A percentile compares a stretch with the other conserved stretches of the same genome.
These are phyloP conservation scores for Drosophila dunni DNA, from an alignment of 1,140 invertebrate species.

Conservation along the genomic window DNA sequence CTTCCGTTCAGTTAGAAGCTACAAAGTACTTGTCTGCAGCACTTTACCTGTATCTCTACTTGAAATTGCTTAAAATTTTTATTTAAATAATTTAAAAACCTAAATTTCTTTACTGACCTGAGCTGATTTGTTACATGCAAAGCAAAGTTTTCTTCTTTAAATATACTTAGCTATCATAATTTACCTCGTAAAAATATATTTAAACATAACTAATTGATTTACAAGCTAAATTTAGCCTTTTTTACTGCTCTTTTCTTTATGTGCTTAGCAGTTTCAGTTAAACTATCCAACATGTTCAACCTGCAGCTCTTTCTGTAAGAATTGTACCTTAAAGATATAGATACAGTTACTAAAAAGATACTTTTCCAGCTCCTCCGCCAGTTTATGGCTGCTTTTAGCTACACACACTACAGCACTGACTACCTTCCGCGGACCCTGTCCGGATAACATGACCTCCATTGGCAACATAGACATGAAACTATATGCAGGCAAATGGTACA, in stretches of 20 bases:
- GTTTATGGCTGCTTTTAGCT: not conserved
- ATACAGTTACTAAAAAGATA: not conserved
- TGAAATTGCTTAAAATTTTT: not conserved
- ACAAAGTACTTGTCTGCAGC: not conserved
- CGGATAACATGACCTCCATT: conserved; percentile 39
- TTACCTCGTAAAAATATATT: not conserved
- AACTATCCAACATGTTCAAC: not conserved
- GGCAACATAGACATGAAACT: conserved; percentile 30
- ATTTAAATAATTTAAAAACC: not conserved
- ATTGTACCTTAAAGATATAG: not conserved
- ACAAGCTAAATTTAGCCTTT: not conserved
- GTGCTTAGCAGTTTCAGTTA: not conserved
- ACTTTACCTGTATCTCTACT: not conserved
- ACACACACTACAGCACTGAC: not conserved
- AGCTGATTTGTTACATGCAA: too few relatives aligned
- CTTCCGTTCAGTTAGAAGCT: conserved; percentile 10
- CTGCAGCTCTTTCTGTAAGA: not conserved
- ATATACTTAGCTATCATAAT: too few relatives aligned
- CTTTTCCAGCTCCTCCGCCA: not conserved
- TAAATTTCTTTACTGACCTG: not conserved
- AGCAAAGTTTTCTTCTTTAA: too few relatives aligned
- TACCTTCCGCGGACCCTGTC: conserved; percentile 22
- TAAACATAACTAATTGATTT: not conserved
- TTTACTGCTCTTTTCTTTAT: not conserved
- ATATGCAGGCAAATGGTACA: conserved; percentile 45